Percentiles rank a stretch among this genome's conserved stretches.
These are phyloP conservation scores for Mohoua ochrocephala DNA, from an alignment of 2,113 vertebrate genomes.

Conservation along the genomic window DNA sequence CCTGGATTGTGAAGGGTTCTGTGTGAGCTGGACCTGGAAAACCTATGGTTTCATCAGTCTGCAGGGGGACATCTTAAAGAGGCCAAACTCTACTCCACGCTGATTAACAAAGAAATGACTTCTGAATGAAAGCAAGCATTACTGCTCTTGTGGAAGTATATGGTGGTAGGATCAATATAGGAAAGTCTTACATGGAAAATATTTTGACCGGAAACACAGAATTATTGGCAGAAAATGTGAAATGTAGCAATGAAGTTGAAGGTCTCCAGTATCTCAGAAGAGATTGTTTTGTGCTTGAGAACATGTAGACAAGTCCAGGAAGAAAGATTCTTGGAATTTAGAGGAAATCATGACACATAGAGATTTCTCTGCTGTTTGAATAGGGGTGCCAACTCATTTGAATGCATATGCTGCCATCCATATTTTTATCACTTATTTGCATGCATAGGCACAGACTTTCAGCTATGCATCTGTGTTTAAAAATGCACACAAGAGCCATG, in stretches of 20 bases:
- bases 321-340: neutral
- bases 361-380: conserved; percentile 11
- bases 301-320: neutral
- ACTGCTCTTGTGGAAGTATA: neutral
- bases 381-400: conserved; percentile 19
- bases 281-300: neutral
- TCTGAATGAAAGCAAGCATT: neutral
- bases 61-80: neutral
- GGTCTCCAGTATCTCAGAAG: neutral
- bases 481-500: neutral
- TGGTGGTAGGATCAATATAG: neutral
- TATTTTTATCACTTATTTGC: conserved; percentile 53
- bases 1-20: neutral
- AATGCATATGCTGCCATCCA: conserved; percentile 3
- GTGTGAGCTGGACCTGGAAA: neutral
- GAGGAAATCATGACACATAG: neutral
- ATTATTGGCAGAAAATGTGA: neutral
- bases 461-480: conserved; percentile 20
- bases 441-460: neutral
- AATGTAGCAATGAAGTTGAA: neutral
- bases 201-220: neutral
- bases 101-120: neutral
- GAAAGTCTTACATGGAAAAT: neutral
- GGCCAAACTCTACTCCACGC: neutral
- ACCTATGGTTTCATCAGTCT: neutral